These are phyloP conservation scores for Cheilosia scutellata DNA, from an alignment of 2,888 invertebrate species.

Conservation along the genomic window DNA sequence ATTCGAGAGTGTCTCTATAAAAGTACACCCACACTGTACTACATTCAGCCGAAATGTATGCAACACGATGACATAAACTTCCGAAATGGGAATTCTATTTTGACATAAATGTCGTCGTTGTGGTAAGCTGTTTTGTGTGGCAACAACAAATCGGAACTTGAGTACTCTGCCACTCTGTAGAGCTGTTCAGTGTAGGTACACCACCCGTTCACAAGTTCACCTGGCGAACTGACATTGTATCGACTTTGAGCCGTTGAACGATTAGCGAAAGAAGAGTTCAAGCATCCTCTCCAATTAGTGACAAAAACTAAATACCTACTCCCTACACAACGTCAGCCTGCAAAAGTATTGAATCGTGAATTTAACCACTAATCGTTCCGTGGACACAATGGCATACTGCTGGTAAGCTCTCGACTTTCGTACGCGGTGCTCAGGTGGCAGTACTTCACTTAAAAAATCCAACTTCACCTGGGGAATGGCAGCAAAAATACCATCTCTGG, in stretches of 20 bases:
- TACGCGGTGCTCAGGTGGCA: slow-evolving; percentile 63
- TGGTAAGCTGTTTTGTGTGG: slow-evolving; percentile 26
- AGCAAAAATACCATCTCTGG: slow-evolving; percentile 9
- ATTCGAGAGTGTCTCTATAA: neutral
- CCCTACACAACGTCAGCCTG: neutral
- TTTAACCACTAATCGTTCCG: slow-evolving; percentile 67
- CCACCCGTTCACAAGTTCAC: neutral
- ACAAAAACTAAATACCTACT: slow-evolving; percentile 55
- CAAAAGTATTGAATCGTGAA: slow-evolving; percentile 60
- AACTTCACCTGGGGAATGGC: slow-evolving; percentile 67
- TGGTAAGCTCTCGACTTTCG: slow-evolving; percentile 23
- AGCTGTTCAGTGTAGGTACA: too few species aligned
- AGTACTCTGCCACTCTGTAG: neutral
- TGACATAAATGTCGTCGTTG: slow-evolving; percentile 51
- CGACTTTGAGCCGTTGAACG: slow-evolving; percentile 35
- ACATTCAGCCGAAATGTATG: neutral
- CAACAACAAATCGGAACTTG: slow-evolving; percentile 40
- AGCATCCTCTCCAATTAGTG: slow-evolving; percentile 72
- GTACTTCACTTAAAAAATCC: slow-evolving; percentile 64
- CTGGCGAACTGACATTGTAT: neutral
- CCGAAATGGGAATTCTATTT: slow-evolving; percentile 43
- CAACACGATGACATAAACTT: slow-evolving; percentile 52
- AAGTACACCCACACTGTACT: neutral
- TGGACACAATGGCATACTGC: slow-evolving; percentile 46
- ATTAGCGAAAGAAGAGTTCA: slow-evolving; percentile 56